Percentiles rank a stretch among this genome's conserved stretches.
Evolutionary conservation across 2,888 invertebrate genomes (phyloP).

Genomic region (Synanthedon formicaeformis): DNA sequence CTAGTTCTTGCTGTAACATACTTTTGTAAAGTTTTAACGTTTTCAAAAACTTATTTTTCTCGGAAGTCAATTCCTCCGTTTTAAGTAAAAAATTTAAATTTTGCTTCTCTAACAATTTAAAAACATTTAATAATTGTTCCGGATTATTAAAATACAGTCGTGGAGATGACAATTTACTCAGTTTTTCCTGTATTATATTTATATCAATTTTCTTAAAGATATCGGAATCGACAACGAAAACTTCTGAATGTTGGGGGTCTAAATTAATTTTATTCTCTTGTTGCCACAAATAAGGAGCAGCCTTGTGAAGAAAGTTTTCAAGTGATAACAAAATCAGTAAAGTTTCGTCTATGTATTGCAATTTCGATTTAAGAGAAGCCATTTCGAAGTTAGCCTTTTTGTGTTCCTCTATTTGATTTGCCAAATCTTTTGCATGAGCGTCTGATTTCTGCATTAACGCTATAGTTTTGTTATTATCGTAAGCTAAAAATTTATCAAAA

Average conservation of each 20-base stretch:
- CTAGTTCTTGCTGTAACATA: conserved; percentile 33
- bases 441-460: conserved; percentile 58
- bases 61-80: conserved; percentile 48
- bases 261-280: conserved; percentile 34
- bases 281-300: conserved; percentile 56
- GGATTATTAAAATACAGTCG: conserved; percentile 48
- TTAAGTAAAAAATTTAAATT: conserved; percentile 57
- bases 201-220: conserved; percentile 38
- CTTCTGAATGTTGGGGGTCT: conserved; percentile 30
- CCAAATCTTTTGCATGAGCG: conserved; percentile 42
- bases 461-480: conserved; percentile 60
- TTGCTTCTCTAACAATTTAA: conserved; percentile 49
- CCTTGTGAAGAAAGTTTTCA: conserved; percentile 52
- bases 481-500: conserved; percentile 57
- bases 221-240: conserved; percentile 38
- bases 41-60: conserved; percentile 51
- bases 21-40: conserved; percentile 33
- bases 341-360: conserved; percentile 55
- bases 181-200: conserved; percentile 22
- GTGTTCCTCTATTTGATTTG: conserved; percentile 46
- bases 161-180: conserved; percentile 35
- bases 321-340: conserved; percentile 51
- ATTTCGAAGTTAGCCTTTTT: conserved; percentile 50
- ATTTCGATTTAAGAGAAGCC: conserved; percentile 50
- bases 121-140: conserved; percentile 40